Conservation (phyloP, 35 echinoderm and acorn worm species). For the Patiria miniata region DNA sequence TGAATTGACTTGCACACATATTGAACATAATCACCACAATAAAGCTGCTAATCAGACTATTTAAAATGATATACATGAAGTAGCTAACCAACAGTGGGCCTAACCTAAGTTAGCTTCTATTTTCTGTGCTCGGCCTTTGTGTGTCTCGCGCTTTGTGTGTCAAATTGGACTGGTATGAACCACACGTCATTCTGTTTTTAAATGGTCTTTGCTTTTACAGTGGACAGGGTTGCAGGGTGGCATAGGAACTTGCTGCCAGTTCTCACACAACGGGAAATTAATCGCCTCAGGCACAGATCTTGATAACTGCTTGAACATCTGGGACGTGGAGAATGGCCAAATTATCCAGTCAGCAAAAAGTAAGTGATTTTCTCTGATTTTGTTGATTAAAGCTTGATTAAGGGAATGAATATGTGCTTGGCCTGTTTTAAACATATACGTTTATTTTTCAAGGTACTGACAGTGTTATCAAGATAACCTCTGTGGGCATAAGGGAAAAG, state of each 20-base stretch:
- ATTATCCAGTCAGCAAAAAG: constrained; percentile 35
- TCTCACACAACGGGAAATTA: constrained; percentile 75
- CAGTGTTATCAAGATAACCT: background rate
- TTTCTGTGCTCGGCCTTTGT: too few relatives aligned
- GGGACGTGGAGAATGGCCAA: constrained; percentile 39
- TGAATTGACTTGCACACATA: too few relatives aligned
- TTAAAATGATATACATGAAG: too few relatives aligned
- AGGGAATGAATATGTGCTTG: too few relatives aligned
- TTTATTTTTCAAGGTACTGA: background rate
- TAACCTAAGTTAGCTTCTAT: too few relatives aligned
- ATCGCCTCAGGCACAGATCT: constrained; percentile 85
- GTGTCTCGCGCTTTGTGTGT: too few relatives aligned
- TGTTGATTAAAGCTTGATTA: background rate
- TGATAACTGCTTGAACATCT: constrained; percentile 73
- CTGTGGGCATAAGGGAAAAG: background rate
- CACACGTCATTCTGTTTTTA: too few relatives aligned
- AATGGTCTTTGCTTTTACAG: background rate
- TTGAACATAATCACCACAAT: too few relatives aligned
- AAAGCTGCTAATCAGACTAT: too few relatives aligned
- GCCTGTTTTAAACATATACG: too few relatives aligned
- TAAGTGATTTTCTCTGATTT: background rate
- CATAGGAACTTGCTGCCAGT: constrained; percentile 85
- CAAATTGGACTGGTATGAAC: too few relatives aligned
- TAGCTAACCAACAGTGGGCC: too few relatives aligned
- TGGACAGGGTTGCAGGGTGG: constrained; percentile 78